phyloP scores from a whole-genome alignment of 2,113 vertebrate species.

The Callorhinus ursinus region DNA sequence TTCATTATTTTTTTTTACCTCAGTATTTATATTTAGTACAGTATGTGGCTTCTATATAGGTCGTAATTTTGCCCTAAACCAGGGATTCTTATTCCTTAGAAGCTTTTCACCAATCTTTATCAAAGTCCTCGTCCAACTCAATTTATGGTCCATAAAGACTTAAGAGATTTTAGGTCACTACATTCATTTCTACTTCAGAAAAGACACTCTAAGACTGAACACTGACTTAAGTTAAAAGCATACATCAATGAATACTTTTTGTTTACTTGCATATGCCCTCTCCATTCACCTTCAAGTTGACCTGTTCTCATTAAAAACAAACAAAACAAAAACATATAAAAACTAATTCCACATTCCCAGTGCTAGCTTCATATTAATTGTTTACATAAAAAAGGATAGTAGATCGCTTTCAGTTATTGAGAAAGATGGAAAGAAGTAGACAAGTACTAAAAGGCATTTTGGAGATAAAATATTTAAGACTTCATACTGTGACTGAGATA shows the following conservation, averaged over 20 bases:
- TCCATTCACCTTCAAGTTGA: neutral
- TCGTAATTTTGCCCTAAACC: neutral
- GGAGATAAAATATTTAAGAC: neutral
- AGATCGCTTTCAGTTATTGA: neutral
- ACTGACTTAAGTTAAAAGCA: neutral
- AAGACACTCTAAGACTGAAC: neutral
- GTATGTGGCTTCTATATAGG: neutral
- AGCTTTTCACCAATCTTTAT: constrained; percentile 3
- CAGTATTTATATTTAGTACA: neutral
- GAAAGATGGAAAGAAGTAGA: neutral
- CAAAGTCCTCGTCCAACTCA: constrained; percentile 32
- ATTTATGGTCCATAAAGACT: neutral
- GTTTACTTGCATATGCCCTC: constrained; percentile 9
- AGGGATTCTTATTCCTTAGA: constrained; percentile 10
- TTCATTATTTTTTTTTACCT: neutral
- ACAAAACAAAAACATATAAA: neutral
- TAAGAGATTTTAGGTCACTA: neutral
- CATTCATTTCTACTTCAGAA: neutral
- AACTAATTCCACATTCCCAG: neutral
- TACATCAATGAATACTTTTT: neutral
- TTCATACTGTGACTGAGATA: neutral
- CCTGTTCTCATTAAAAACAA: constrained; percentile 24
- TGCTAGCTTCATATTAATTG: constrained; percentile 29
- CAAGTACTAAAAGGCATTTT: neutral
- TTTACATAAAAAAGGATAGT: neutral